These are phyloP conservation scores for Fundulus diaphanus DNA, from an alignment of 2,797 vertebrate genomes.

Conservation along the genomic window DNA sequence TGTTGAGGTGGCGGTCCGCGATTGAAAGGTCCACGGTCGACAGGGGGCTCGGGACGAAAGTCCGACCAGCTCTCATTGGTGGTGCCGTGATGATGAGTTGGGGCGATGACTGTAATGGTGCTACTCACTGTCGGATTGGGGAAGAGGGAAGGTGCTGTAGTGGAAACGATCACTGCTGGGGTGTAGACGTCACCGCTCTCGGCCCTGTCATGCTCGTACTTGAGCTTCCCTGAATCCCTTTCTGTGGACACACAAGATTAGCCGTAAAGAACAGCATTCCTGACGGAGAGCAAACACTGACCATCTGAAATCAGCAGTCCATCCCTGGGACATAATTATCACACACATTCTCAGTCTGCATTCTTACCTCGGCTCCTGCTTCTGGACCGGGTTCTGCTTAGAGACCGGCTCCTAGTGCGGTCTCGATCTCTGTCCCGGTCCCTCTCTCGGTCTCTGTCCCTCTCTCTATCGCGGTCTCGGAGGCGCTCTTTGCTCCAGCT, in stretches of 20 bases:
- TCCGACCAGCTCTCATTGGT: slow-evolving; percentile 96
- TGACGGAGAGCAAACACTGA: background rate
- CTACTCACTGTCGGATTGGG: slow-evolving; percentile 95
- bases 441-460: slow-evolving; percentile 83
- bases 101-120: slow-evolving; percentile 96
- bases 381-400: slow-evolving; percentile 82
- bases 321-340: background rate
- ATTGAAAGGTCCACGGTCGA: slow-evolving; percentile 88
- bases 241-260: slow-evolving; percentile 78
- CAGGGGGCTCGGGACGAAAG: slow-evolving; percentile 89
- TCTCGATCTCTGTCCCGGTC: slow-evolving; percentile 80
- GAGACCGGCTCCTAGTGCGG: slow-evolving; percentile 86
- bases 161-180: slow-evolving; percentile 84
- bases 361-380: slow-evolving; percentile 78
- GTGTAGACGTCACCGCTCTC: slow-evolving; percentile 88
- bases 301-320: background rate
- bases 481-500: slow-evolving; percentile 95
- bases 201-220: slow-evolving; percentile 90
- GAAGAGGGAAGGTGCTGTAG: slow-evolving; percentile 88
- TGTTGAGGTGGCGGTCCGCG: slow-evolving; percentile 87
- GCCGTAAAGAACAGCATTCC: background rate
- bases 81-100: slow-evolving; percentile 91
- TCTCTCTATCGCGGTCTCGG: slow-evolving; percentile 90
- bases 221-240: slow-evolving; percentile 90
- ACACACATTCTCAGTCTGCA: background rate